A percentile compares a stretch with the other conserved stretches of the same genome.
These are phyloP conservation scores for Gari tellinella DNA, from an alignment of 2,888 invertebrate genomes.

Conservation along the genomic window DNA sequence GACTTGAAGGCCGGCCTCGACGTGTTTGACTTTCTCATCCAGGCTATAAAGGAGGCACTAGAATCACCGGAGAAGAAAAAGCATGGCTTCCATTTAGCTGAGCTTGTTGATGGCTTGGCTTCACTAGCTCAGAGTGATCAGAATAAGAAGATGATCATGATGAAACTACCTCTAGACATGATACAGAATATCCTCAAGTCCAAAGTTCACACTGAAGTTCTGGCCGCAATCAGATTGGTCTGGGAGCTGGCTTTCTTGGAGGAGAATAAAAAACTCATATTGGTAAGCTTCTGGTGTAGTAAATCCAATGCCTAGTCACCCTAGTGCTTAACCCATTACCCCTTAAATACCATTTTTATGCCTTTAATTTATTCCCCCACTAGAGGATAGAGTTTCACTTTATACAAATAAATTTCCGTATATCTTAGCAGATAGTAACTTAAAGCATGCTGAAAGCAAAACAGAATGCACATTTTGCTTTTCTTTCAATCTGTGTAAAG, in stretches of 20 bases:
- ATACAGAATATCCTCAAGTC: conserved; percentile 51
- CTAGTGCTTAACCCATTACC: no score
- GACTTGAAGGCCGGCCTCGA: conserved; percentile 64
- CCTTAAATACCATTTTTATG: no score
- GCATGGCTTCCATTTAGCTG: conserved; percentile 70
- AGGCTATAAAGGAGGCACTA: conserved; percentile 58
- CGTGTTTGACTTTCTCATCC: conserved; percentile 68
- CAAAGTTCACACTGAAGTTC: conserved; percentile 52
- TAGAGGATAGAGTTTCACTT: no score
- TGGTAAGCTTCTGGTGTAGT: conserved; percentile 63
- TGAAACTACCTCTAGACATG: conserved; percentile 49
- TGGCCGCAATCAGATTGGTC: conserved; percentile 60
- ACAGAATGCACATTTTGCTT: no score
- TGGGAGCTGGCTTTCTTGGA: conserved; percentile 72
- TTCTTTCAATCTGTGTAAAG: no score
- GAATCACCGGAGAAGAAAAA: conserved; percentile 51
- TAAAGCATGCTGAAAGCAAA: no score
- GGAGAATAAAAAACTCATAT: conserved; percentile 66
- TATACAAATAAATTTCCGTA: no score
- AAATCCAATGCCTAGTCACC: no score
- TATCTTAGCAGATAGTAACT: no score
- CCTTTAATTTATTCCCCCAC: no score
- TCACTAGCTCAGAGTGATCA: conserved; percentile 72
- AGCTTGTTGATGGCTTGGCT: conserved; percentile 70
- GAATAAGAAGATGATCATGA: conserved; percentile 69